These are phyloP conservation scores for Loxodonta africana DNA, from an alignment of 2,113 vertebrate genomes.

Conservation along the genomic window DNA sequence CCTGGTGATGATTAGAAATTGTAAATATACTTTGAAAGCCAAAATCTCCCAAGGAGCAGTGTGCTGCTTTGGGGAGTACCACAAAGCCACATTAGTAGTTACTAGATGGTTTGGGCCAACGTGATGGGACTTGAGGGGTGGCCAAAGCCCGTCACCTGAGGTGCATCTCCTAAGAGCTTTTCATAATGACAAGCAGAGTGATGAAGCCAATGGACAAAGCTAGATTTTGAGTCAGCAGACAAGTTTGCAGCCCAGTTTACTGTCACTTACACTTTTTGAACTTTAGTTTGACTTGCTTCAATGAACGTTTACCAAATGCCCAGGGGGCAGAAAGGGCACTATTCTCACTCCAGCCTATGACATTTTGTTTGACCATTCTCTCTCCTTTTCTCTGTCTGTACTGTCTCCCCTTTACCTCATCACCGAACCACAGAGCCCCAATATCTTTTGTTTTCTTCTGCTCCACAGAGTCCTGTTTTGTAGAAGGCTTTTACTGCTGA, in stretches of 20 bases:
- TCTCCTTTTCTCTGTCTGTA: background rate
- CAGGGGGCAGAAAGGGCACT: background rate
- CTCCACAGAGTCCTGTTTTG: background rate
- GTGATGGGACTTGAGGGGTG: background rate
- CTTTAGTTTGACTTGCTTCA: background rate
- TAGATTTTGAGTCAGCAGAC: background rate
- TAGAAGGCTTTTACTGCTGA: background rate
- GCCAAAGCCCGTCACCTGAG: background rate
- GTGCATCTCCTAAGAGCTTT: background rate
- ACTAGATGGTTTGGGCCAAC: background rate
- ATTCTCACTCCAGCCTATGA: background rate
- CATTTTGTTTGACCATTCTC: background rate
- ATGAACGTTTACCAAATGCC: background rate
- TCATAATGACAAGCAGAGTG: background rate
- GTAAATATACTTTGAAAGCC: background rate
- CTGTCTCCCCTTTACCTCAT: background rate
- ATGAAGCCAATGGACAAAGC: background rate
- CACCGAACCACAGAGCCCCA: background rate
- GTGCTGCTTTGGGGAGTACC: background rate
- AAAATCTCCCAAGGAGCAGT: background rate
- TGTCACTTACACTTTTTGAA: background rate
- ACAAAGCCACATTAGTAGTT: background rate
- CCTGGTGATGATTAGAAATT: background rate
- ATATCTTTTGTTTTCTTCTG: background rate
- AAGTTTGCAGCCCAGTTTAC: background rate